phyloP scores from a whole-genome alignment of 2,888 invertebrate species.

The Eudemis profundana region DNA sequence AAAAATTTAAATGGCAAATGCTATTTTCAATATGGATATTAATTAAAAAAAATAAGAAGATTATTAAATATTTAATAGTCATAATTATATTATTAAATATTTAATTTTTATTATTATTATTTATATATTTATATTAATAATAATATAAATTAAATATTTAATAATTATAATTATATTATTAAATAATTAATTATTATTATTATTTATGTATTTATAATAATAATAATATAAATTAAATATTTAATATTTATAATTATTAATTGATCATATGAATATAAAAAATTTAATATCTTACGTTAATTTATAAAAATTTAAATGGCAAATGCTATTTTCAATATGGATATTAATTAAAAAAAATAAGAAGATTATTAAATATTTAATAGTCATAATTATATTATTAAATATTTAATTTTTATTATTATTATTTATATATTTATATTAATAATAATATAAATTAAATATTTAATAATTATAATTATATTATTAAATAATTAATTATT shows the following conservation, averaged over 20 bases:
- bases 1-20: constrained; percentile 49
- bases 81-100: too few relatives aligned
- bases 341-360: too few relatives aligned
- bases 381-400: background rate
- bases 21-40: constrained; percentile 39
- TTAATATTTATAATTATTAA: background rate
- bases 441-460: too few relatives aligned
- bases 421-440: too few relatives aligned
- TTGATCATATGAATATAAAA: constrained; percentile 39
- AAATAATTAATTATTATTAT: background rate
- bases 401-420: too few relatives aligned
- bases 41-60: constrained; percentile 26
- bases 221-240: too few relatives aligned
- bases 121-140: too few relatives aligned
- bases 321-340: constrained; percentile 46
- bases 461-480: too few relatives aligned
- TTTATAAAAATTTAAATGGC: constrained; percentile 44
- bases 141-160: constrained; percentile 46
- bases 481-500: too few relatives aligned
- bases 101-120: too few relatives aligned
- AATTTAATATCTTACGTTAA: constrained; percentile 45
- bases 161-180: constrained; percentile 27
- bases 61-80: too few relatives aligned
- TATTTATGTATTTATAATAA: background rate
- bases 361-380: too few relatives aligned